Evolutionary conservation across 2,797 vertebrate species (phyloP).

Genomic region (Acipenser oxyrinchus): DNA sequence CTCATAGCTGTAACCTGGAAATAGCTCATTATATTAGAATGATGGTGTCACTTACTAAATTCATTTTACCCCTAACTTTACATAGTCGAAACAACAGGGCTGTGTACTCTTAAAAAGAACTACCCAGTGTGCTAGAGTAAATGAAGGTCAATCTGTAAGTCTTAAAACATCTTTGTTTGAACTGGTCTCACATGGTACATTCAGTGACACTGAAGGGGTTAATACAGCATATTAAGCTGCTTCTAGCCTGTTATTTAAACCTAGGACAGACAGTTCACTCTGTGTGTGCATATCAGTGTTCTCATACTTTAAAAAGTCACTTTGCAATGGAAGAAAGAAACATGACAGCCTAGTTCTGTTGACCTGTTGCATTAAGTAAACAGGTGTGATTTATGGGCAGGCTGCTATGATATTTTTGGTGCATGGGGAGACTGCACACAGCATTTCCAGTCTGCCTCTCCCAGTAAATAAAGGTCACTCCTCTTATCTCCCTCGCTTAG

Average conservation of each 20-base stretch:
- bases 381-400: conserved; percentile 59
- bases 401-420: conserved; percentile 52
- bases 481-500: conserved; percentile 43
- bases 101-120: no score
- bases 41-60: no score
- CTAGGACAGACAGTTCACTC: neutral
- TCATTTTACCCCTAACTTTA: no score
- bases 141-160: no score
- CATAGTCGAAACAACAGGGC: no score
- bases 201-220: no score
- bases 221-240: no score
- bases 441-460: conserved; percentile 42
- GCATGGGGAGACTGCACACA: conserved; percentile 40
- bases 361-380: conserved; percentile 60
- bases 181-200: no score
- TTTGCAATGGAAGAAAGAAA: conserved; percentile 18
- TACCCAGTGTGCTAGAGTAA: no score
- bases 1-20: no score
- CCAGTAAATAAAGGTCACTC: conserved; percentile 40
- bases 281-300: neutral
- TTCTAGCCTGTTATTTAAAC: neutral
- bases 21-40: no score
- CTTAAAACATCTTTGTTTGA: no score
- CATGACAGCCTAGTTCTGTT: conserved; percentile 43
- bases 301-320: neutral